Evolutionary conservation across 1,140 invertebrate species (phyloP), one percentile per base, ranked within the genome.

Genomic region (Hypsibius dujardini): DNA sequence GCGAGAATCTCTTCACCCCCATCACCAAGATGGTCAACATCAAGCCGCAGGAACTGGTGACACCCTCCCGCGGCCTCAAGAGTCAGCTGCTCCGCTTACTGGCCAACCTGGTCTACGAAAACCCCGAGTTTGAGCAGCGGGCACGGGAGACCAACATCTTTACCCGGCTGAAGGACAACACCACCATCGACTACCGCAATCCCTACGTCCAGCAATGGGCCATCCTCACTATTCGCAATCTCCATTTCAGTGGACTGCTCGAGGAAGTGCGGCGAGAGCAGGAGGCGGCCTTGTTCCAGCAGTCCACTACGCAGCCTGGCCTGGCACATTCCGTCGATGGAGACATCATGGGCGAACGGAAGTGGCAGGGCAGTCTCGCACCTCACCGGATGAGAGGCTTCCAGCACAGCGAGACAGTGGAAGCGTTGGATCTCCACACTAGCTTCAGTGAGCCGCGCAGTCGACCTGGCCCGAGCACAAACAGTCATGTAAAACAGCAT

Each of bases 201-300:
- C 62, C 62, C 12, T 67, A 67, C 62, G 42, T 67, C 3, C 62
- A 67, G 42, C 62, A 67, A 42, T 67, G 62, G 62, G 62, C 62
- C 42, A 67, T 76, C 76, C 72, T 77, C 76, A 47, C 77, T 76
- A 45, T 77, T 75, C 47, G 77, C 76, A 46, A 73, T 76, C 42
- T 77, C 76, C 28, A 77, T 72, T 1, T 77, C 77, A 42, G 75
- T 76, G 7, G 76, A 72, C 70, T 75, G 75, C 73, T 78, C 77
- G 40, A 75, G 74, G 76, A 78, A 77, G 14, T 77, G 76, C 1
- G 77, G 77, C 2, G 74, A 75, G 69, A 77, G 77, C 77, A 78
- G 77, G 28, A 75, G 76, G 50, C 12, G 12, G 7, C 50, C 7
- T 12, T 56, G 50, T 56, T 56, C 50, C 62, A 15, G 62, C 3